Conservation (phyloP, 2,797 vertebrate species). For the Clarias pachynema region DNA sequence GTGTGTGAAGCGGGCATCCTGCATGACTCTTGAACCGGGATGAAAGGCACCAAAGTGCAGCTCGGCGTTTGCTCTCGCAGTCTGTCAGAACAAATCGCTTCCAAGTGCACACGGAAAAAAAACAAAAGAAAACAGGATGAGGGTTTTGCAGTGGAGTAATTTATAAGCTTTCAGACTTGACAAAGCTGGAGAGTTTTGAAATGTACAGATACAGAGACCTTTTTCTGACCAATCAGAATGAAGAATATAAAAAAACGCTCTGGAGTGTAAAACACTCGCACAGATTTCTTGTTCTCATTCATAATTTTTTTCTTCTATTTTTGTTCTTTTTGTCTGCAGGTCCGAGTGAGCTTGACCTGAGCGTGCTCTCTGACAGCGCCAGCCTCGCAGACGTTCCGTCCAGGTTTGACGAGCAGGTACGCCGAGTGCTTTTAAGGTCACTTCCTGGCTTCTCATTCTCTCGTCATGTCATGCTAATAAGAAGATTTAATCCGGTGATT, state of each 20-base stretch:
- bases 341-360: slow-evolving; percentile 84
- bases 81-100: slow-evolving; percentile 17
- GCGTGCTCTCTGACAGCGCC: slow-evolving; percentile 79
- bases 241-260: neutral
- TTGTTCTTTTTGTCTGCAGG: slow-evolving; percentile 69
- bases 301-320: neutral
- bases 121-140: neutral
- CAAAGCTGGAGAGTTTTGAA: neutral
- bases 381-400: slow-evolving; percentile 76
- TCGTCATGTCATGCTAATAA: neutral
- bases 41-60: slow-evolving; percentile 28
- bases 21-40: slow-evolving; percentile 11
- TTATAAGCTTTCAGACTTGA: neutral
- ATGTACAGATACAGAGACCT: neutral
- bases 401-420: slow-evolving; percentile 89
- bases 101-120: neutral
- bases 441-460: neutral
- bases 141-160: neutral
- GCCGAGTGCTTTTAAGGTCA: neutral
- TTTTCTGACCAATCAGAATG: neutral
- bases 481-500: neutral
- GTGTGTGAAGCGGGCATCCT: neutral
- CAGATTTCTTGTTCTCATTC: neutral
- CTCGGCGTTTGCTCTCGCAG: slow-evolving; percentile 18
- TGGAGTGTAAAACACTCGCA: neutral